These are phyloP conservation scores for Catharus bicknelli DNA, from an alignment of 2,113 vertebrate species.

Conservation along the genomic window DNA sequence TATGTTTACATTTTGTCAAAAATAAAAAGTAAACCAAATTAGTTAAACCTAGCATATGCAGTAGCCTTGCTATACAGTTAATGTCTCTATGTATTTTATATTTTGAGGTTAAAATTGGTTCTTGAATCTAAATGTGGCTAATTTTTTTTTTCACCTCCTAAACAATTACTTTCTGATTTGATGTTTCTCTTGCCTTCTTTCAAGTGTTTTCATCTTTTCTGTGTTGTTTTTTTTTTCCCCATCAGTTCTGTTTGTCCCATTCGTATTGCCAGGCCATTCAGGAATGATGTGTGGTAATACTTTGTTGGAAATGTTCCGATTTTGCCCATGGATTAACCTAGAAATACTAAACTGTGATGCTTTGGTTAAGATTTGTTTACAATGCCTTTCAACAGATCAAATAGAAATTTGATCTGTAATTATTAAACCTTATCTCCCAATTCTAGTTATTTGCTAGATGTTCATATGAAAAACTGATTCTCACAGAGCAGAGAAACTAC, in stretches of 20 bases:
- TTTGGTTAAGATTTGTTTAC: neutral
- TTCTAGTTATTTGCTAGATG: neutral
- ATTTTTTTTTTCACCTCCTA: neutral
- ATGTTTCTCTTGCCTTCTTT: neutral
- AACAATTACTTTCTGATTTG: neutral
- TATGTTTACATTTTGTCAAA: neutral
- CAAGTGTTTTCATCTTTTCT: neutral
- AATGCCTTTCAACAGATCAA: neutral
- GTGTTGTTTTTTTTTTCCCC: neutral
- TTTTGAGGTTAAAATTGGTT: neutral
- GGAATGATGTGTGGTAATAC: neutral
- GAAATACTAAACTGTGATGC: neutral
- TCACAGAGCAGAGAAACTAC: neutral
- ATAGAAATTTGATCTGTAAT: neutral
- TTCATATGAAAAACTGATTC: neutral
- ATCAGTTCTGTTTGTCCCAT: neutral
- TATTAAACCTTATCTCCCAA: neutral
- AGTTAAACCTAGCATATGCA: neutral
- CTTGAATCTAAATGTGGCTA: neutral
- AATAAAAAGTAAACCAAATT: neutral
- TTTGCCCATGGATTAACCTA: conserved; percentile 7
- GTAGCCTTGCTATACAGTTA: neutral
- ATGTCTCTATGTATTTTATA: neutral
- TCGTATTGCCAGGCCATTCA: neutral
- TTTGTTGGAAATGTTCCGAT: neutral